Evolutionary conservation across 2,797 vertebrate species (phyloP).

Genomic region (Phyllotis vaccarum): DNA sequence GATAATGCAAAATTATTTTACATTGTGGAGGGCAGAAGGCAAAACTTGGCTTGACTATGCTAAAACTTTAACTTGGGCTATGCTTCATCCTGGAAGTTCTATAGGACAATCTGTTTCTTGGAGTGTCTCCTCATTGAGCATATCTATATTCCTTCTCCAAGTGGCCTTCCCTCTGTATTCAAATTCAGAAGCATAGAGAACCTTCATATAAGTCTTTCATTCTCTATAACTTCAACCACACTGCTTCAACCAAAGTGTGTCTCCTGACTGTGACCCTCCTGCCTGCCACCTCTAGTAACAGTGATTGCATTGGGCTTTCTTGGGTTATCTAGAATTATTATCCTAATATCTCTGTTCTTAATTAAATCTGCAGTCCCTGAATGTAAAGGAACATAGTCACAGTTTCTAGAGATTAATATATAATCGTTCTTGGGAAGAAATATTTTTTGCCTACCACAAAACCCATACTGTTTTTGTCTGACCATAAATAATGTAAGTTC

Average conservation of each 20-base stretch:
- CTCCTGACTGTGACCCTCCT: not conserved
- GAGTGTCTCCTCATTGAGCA: not conserved
- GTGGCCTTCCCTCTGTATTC: not conserved
- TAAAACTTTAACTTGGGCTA: not conserved
- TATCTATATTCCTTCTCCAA: not conserved
- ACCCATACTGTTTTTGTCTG: not conserved
- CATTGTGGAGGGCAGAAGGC: not conserved
- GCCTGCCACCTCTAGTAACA: not conserved
- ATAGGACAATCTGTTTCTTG: not conserved
- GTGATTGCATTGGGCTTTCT: not conserved
- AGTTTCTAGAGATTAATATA: not conserved
- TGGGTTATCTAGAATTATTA: not conserved
- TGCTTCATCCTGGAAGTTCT: not conserved
- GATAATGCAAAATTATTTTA: not conserved
- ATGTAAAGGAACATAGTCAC: not conserved
- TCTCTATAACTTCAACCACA: not conserved
- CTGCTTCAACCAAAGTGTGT: not conserved
- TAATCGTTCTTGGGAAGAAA: not conserved
- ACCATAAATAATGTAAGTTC: conserved; percentile 23
- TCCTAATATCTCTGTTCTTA: not conserved
- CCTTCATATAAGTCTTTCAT: not conserved
- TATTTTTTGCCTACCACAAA: not conserved
- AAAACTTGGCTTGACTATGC: not conserved
- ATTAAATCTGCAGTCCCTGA: not conserved
- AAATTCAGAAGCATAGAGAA: not conserved